Conservation (phyloP, 2,797 vertebrate species). For the Anabas testudineus region DNA sequence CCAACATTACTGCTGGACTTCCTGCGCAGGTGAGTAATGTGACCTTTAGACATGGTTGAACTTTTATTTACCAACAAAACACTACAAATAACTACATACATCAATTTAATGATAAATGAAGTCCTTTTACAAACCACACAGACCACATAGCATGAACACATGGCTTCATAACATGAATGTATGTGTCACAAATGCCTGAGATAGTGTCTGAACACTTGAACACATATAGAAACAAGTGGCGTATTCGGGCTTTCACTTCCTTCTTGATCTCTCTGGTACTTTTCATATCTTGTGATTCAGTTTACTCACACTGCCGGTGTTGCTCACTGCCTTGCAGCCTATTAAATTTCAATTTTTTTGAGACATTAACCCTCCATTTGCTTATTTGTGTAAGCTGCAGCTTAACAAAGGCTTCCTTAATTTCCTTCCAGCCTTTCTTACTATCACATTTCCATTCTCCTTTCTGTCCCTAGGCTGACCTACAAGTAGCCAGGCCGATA, state of each 20-base stretch:
- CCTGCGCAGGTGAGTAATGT: slow-evolving; percentile 79
- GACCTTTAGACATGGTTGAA: neutral
- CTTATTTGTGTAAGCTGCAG: neutral
- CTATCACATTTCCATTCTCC: slow-evolving; percentile 1
- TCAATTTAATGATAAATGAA: neutral
- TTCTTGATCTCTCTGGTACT: slow-evolving; percentile 27
- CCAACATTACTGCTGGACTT: slow-evolving; percentile 88
- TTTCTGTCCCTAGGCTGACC: slow-evolving; percentile 56
- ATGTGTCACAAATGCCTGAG: slow-evolving; percentile 15
- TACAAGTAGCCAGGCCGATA: slow-evolving; percentile 48
- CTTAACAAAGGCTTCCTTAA: neutral
- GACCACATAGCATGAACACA: neutral
- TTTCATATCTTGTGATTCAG: slow-evolving; percentile 52
- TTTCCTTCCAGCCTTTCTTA: slow-evolving; percentile 1
- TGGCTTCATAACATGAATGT: neutral
- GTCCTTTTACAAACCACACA: neutral
- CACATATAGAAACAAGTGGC: slow-evolving; percentile 42
- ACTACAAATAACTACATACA: neutral
- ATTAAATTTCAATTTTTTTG: neutral
- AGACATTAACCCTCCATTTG: neutral
- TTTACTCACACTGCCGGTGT: slow-evolving; percentile 14
- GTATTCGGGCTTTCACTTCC: slow-evolving; percentile 68
- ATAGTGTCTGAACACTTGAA: slow-evolving; percentile 18
- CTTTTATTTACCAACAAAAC: slow-evolving; percentile 1
- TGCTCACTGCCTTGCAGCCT: neutral